Conservation (phyloP, 2,888 invertebrate genomes). For the Frankliniella fusca region DNA sequence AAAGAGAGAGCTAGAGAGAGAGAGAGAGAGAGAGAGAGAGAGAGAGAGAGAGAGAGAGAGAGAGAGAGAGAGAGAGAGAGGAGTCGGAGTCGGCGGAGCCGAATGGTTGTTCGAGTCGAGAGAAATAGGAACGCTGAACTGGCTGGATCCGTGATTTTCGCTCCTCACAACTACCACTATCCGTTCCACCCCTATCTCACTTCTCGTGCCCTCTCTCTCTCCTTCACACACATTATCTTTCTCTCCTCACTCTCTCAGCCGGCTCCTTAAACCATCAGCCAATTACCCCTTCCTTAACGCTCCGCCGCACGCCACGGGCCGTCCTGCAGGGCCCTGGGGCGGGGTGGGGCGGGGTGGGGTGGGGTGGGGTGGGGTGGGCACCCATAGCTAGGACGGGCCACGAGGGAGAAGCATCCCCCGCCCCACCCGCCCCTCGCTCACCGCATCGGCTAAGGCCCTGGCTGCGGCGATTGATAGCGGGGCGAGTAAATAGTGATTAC, state of each 20-base stretch:
- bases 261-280: background rate
- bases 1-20: background rate
- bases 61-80: background rate
- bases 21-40: background rate
- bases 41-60: background rate
- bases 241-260: background rate
- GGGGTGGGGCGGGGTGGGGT: background rate
- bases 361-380: background rate
- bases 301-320: background rate
- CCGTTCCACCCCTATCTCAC: background rate
- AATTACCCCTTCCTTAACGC: constrained; percentile 14
- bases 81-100: background rate
- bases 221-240: background rate
- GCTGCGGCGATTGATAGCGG: background rate
- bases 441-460: too few species aligned
- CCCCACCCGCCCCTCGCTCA: too few species aligned
- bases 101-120: background rate
- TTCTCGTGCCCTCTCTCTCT: too few species aligned
- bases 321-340: background rate
- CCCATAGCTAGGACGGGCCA: too few species aligned
- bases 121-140: background rate
- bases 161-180: background rate
- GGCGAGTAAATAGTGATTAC: background rate
- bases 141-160: background rate
- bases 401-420: too few species aligned